These are phyloP conservation scores for Octopus sinensis DNA, from an alignment of 1,140 invertebrate species.

Conservation along the genomic window DNA sequence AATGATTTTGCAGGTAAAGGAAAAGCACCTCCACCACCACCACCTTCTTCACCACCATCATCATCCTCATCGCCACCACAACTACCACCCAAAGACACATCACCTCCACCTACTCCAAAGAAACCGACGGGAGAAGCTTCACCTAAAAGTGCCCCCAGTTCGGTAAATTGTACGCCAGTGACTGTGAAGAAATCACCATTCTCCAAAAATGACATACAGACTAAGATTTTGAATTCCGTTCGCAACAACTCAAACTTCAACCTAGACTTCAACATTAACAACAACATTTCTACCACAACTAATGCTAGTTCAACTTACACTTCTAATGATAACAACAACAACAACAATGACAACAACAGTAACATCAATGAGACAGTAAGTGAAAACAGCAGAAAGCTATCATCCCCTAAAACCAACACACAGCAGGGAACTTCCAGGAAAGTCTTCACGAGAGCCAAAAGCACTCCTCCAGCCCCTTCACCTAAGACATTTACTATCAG, in stretches of 20 bases:
- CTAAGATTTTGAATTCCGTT: background rate
- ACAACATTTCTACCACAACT: no score
- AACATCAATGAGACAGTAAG: no score
- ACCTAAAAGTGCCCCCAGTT: constrained; percentile 1
- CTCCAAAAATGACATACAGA: background rate
- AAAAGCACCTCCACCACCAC: constrained; percentile 23
- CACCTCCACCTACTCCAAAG: constrained; percentile 2
- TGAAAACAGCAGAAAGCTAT: no score
- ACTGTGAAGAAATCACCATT: background rate
- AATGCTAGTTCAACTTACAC: no score
- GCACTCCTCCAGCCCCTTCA: no score
- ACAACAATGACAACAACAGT: no score
- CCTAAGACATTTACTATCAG: no score
- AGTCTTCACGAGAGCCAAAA: no score
- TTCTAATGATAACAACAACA: no score
- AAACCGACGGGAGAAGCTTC: background rate
- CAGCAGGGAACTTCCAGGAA: no score
- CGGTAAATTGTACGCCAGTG: background rate
- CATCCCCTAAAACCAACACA: no score
- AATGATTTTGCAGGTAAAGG: constrained; percentile 12
- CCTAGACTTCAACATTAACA: no score
- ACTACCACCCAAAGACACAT: constrained; percentile 9
- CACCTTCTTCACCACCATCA: constrained; percentile 4
- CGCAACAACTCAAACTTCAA: background rate
- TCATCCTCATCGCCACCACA: constrained; percentile 13